These are phyloP conservation scores for Scrobipalpa atriplicella DNA, from an alignment of 2,888 invertebrate species.

Conservation along the genomic window DNA sequence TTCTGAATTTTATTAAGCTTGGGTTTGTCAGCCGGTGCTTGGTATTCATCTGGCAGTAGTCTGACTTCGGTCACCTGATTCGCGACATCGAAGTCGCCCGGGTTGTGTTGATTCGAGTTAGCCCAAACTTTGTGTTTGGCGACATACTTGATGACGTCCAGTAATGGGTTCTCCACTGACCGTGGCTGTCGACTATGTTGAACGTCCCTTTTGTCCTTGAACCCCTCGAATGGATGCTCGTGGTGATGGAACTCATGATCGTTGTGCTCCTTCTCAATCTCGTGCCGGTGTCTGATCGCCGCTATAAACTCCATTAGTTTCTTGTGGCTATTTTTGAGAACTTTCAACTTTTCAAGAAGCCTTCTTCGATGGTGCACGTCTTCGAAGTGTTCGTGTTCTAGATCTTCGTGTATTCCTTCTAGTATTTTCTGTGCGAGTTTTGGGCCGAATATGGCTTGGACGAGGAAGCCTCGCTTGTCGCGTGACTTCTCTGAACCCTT, in stretches of 20 bases:
- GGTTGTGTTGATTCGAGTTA: conserved; percentile 45
- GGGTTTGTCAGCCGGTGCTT: not conserved
- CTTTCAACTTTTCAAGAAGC: not conserved
- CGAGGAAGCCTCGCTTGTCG: conserved; percentile 8
- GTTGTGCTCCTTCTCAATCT: not conserved
- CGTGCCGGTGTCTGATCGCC: not conserved
- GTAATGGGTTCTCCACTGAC: conserved; percentile 44
- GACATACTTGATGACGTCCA: conserved; percentile 59
- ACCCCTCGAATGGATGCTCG: not conserved
- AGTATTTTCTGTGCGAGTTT: not conserved
- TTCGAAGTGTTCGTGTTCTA: conserved; percentile 3
- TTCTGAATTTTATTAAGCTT: conserved; percentile 20
- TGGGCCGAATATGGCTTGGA: not conserved
- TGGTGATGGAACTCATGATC: not conserved
- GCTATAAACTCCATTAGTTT: conserved; percentile 15
- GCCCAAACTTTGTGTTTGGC: conserved; percentile 66
- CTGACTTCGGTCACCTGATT: conserved; percentile 43
- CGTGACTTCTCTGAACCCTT: not conserved
- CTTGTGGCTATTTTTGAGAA: conserved; percentile 2
- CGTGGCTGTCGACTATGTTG: not conserved
- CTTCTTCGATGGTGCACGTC: not conserved
- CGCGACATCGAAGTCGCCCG: conserved; percentile 44
- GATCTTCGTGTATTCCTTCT: not conserved
- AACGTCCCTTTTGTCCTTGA: not conserved
- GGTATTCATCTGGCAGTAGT: not conserved